Conservation (phyloP, 2,113 vertebrate genomes). For the Apteryx owenii region DNA sequence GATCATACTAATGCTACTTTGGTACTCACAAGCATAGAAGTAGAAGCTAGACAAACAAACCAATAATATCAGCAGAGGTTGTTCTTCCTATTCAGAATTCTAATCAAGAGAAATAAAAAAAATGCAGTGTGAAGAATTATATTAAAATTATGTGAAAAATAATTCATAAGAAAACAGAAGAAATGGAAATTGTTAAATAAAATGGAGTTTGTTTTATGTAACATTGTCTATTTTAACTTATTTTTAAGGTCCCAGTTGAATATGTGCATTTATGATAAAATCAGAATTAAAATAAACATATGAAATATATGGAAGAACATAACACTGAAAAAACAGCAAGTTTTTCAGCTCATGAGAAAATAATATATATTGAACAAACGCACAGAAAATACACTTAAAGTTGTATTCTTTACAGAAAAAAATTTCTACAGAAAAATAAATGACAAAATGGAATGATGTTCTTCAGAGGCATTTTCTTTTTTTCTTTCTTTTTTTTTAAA, state of each 20-base stretch:
- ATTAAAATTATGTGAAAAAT: not conserved
- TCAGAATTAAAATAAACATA: not conserved
- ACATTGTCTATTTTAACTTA: not conserved
- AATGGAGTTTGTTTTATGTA: not conserved
- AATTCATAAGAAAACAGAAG: not conserved
- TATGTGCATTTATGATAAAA: not conserved
- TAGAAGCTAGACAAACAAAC: not conserved
- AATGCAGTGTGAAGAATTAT: not conserved
- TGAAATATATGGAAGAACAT: not conserved
- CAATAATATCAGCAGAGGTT: not conserved
- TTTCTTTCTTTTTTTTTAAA: not conserved
- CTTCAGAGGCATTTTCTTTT: not conserved
- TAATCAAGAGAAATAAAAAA: not conserved
- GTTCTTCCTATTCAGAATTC: not conserved
- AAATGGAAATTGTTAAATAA: not conserved
- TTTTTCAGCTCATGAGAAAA: not conserved
- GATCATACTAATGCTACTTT: not conserved
- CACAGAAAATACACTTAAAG: not conserved
- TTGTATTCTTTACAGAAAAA: not conserved
- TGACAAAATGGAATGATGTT: not conserved
- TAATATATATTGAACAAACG: not conserved
- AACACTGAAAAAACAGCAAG: not conserved
- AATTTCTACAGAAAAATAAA: not conserved
- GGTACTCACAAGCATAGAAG: not conserved
- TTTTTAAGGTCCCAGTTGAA: not conserved